A percentile compares a stretch with the other conserved stretches of the same genome.
These are phyloP conservation scores for Anas platyrhynchos DNA, from an alignment of 2,113 vertebrate genomes.

Conservation along the genomic window DNA sequence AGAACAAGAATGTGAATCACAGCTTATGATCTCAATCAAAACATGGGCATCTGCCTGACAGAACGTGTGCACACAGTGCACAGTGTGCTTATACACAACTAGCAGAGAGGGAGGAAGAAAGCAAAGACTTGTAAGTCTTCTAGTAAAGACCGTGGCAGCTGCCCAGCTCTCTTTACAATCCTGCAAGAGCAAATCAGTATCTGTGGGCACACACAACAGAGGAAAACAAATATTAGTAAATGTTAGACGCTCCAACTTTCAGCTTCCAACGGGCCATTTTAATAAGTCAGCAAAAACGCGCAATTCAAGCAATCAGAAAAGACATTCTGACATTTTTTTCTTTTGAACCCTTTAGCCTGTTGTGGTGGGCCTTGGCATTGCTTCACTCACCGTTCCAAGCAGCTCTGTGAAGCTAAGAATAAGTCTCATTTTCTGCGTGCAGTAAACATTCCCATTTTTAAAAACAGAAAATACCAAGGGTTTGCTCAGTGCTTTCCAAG, in stretches of 20 bases:
- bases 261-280: background rate
- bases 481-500: background rate
- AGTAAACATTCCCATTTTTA: background rate
- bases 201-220: background rate
- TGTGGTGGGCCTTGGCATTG: slow-evolving; percentile 9
- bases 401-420: background rate
- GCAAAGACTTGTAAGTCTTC: background rate
- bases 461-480: background rate
- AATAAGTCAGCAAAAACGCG: background rate
- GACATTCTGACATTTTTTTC: background rate
- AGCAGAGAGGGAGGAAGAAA: background rate
- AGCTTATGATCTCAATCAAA: background rate
- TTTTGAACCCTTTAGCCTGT: background rate
- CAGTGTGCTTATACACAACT: background rate
- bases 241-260: background rate
- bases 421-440: background rate
- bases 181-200: background rate
- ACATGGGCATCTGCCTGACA: background rate
- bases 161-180: background rate
- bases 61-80: fast-evolving
- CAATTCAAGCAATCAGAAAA: background rate
- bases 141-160: background rate
- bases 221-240: background rate
- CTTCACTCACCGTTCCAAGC: background rate
- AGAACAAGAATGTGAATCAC: background rate